Percentiles rank a stretch among this genome's conserved stretches.
Conservation (phyloP, 2,888 invertebrate species). For the Drosophila algonquin region DNA sequence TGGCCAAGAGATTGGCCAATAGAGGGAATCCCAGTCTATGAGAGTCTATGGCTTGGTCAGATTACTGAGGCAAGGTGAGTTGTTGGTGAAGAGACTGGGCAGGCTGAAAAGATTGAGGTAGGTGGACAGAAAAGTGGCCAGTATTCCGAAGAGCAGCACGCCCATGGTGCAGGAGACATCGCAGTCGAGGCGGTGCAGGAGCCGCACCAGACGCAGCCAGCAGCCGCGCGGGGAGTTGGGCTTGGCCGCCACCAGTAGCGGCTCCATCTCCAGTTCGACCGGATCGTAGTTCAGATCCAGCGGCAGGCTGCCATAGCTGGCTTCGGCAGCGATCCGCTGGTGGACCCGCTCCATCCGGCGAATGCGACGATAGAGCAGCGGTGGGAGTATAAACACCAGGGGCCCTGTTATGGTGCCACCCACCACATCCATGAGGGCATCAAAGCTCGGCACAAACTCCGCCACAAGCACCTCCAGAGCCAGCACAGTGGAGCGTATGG, state of each 20-base stretch:
- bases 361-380: slow-evolving; percentile 91
- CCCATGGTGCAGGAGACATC: slow-evolving; percentile 86
- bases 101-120: slow-evolving; percentile 89
- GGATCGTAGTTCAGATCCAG: slow-evolving; percentile 81
- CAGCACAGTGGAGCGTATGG: slow-evolving; percentile 89
- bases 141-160: slow-evolving; percentile 87
- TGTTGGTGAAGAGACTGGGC: slow-evolving; percentile 87
- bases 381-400: slow-evolving; percentile 92
- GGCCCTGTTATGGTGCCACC: slow-evolving; percentile 94
- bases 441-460: slow-evolving; percentile 93
- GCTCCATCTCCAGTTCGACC: slow-evolving; percentile 67
- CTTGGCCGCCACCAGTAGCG: slow-evolving; percentile 44
- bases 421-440: slow-evolving; percentile 92
- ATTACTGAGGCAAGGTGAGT: slow-evolving; percentile 90
- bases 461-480: slow-evolving; percentile 90
- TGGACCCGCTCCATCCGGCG: slow-evolving; percentile 84
- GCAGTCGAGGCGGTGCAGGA: slow-evolving; percentile 75
- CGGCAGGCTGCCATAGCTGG: slow-evolving; percentile 81
- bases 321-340: slow-evolving; percentile 80
- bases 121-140: slow-evolving; percentile 88
- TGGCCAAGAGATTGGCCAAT: not conserved
- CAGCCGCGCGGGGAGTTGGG: slow-evolving; percentile 48
- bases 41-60: slow-evolving; percentile 49
- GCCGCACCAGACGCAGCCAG: slow-evolving; percentile 65
- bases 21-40: slow-evolving; percentile 12